Conservation (phyloP, 2,797 vertebrate genomes). For the Phaenicophaeus curvirostris region DNA sequence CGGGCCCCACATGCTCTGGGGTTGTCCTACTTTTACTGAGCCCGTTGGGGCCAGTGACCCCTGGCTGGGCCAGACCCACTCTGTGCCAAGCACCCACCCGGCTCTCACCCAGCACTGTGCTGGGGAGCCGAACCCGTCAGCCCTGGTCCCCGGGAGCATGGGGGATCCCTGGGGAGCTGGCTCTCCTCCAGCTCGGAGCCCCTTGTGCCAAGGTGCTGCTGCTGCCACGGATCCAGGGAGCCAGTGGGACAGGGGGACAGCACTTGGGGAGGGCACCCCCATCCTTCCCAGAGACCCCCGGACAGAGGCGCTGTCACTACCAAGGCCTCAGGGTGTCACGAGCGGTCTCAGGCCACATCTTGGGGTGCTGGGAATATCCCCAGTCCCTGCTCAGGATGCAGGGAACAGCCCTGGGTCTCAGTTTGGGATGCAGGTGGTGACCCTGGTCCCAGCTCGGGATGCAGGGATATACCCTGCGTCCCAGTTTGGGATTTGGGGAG, state of each 20-base stretch:
- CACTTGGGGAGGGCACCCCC: too few relatives aligned
- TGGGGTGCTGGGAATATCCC: too few relatives aligned
- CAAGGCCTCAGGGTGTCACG: too few relatives aligned
- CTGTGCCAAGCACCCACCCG: background rate
- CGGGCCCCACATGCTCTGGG: rapidly evolving
- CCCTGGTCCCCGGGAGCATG: rapidly evolving
- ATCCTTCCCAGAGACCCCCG: too few relatives aligned
- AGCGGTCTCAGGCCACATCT: background rate
- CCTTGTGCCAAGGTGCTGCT: background rate
- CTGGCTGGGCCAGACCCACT: background rate
- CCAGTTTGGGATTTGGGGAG: too few relatives aligned
- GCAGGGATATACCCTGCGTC: too few relatives aligned
- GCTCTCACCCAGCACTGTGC: background rate
- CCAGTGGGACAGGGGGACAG: too few relatives aligned
- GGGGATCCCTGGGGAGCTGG: background rate
- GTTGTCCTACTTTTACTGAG: background rate
- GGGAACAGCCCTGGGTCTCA: too few relatives aligned
- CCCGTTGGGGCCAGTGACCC: background rate
- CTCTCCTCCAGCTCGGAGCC: background rate
- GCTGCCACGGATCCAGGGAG: too few relatives aligned
- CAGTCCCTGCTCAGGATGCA: too few relatives aligned
- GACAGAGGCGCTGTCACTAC: background rate
- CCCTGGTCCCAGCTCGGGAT: too few relatives aligned
- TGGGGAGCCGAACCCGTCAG: background rate
- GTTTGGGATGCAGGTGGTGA: too few relatives aligned